Conservation (phyloP, 2,888 invertebrate genomes). For the Drosophila algonquin region DNA sequence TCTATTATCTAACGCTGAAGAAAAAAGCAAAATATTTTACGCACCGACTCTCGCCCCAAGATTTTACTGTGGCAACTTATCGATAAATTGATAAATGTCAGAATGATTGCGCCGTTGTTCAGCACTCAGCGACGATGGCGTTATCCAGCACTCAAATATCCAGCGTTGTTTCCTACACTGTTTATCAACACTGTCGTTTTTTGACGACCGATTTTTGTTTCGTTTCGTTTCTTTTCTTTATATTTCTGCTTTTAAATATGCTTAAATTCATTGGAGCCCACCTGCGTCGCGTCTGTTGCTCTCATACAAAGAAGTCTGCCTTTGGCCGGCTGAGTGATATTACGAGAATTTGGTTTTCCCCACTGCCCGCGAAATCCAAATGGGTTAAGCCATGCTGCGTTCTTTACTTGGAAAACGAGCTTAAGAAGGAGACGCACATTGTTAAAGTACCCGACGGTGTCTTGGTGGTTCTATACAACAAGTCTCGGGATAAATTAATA, state of each 20-base stretch:
- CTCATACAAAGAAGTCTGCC: background rate
- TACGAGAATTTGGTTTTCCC: conserved; percentile 81
- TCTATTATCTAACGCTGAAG: conserved; percentile 58
- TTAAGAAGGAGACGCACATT: conserved; percentile 91
- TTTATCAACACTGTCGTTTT: background rate
- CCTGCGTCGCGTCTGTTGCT: conserved; percentile 8
- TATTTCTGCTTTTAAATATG: conserved; percentile 27
- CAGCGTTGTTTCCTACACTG: background rate
- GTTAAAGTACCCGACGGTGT: conserved; percentile 93
- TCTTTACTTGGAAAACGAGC: conserved; percentile 90
- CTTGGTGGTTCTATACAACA: conserved; percentile 92
- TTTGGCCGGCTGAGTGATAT: conserved; percentile 56
- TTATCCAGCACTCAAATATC: too few relatives aligned
- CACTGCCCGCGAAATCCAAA: conserved; percentile 87
- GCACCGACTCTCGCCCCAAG: conserved; percentile 39
- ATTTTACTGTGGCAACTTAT: background rate
- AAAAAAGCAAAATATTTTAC: conserved; percentile 38
- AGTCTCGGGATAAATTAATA: conserved; percentile 89
- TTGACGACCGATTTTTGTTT: background rate
- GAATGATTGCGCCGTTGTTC: background rate
- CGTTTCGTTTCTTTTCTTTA: background rate
- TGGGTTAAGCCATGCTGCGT: conserved; percentile 91
- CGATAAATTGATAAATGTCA: background rate
- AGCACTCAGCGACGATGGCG: background rate
- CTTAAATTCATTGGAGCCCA: conserved; percentile 1